These are phyloP conservation scores for Loripinus fragilis DNA, from an alignment of 2,888 invertebrate species.

Conservation along the genomic window DNA sequence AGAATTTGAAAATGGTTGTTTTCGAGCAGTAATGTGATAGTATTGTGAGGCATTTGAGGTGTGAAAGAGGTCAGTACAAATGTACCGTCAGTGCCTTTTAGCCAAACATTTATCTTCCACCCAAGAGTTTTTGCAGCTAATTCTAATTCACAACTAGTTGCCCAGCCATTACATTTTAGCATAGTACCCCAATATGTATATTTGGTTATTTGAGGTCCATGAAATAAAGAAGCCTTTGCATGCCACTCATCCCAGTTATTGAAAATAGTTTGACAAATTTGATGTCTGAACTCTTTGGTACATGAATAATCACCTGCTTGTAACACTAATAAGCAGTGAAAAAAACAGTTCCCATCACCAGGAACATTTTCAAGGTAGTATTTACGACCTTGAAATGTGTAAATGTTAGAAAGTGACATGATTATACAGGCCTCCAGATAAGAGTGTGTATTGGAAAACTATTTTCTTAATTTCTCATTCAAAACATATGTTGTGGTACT, in stretches of 20 bases:
- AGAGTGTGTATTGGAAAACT: no score
- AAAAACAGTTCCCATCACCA: conserved; percentile 15
- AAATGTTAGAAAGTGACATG: neutral
- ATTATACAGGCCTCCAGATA: no score
- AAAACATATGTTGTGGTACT: no score
- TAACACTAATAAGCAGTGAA: neutral
- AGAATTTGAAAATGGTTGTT: conserved; percentile 9
- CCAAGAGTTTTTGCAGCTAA: neutral
- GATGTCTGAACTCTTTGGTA: neutral
- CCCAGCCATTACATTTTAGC: conserved; percentile 7
- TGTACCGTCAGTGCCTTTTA: neutral
- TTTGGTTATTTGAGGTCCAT: neutral
- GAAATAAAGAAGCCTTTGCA: neutral
- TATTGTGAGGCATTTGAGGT: neutral
- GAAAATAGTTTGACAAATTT: conserved; percentile 10
- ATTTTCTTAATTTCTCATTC: no score
- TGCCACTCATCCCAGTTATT: conserved; percentile 8
- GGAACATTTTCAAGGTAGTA: conserved; percentile 4
- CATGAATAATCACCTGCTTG: neutral
- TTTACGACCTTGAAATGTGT: neutral
- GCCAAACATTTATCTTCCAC: conserved; percentile 5
- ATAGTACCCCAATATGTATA: neutral
- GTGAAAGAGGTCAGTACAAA: neutral
- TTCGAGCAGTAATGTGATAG: neutral
- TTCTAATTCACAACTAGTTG: conserved; percentile 10